phyloP scores from a whole-genome alignment of 2,888 invertebrate genomes.

The Eristalis arbustorum region DNA sequence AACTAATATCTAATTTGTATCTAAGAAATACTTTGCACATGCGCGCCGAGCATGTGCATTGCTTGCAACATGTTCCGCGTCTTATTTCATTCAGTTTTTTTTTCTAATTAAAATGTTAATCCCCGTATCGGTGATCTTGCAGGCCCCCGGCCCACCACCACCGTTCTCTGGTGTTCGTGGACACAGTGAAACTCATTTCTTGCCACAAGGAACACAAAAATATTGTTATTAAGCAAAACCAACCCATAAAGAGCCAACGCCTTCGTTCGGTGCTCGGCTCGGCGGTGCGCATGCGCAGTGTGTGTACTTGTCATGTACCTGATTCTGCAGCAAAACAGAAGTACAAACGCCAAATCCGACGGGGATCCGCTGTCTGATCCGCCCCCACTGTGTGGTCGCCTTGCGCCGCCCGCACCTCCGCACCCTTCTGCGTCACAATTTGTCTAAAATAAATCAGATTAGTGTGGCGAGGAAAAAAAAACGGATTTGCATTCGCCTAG shows the following conservation, averaged over 20 bases:
- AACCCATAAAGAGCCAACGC: conserved; percentile 68
- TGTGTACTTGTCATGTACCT: conserved; percentile 68
- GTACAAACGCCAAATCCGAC: conserved; percentile 56
- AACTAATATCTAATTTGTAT: conserved; percentile 70
- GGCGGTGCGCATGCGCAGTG: conserved; percentile 10
- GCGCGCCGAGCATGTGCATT: conserved; percentile 61
- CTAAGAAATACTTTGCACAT: conserved; percentile 60
- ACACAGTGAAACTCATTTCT: conserved; percentile 14
- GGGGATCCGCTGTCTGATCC: background rate
- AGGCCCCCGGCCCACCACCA: background rate
- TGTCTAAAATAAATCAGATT: conserved; percentile 70
- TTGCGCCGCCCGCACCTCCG: background rate
- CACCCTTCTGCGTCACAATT: conserved; percentile 54
- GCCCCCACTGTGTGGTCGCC: background rate
- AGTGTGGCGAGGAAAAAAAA: conserved; percentile 56
- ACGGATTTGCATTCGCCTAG: conserved; percentile 63
- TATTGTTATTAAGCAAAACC: conserved; percentile 63
- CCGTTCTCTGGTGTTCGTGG: background rate
- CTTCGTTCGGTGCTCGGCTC: conserved; percentile 37
- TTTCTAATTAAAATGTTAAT: conserved; percentile 70
- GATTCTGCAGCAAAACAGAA: conserved; percentile 60
- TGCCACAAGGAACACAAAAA: conserved; percentile 52
- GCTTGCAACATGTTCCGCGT: conserved; percentile 44
- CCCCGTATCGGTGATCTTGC: conserved; percentile 63
- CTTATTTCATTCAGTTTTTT: conserved; percentile 28